phyloP scores from a whole-genome alignment of 2,888 invertebrate species.

The Cephus pulcher region DNA sequence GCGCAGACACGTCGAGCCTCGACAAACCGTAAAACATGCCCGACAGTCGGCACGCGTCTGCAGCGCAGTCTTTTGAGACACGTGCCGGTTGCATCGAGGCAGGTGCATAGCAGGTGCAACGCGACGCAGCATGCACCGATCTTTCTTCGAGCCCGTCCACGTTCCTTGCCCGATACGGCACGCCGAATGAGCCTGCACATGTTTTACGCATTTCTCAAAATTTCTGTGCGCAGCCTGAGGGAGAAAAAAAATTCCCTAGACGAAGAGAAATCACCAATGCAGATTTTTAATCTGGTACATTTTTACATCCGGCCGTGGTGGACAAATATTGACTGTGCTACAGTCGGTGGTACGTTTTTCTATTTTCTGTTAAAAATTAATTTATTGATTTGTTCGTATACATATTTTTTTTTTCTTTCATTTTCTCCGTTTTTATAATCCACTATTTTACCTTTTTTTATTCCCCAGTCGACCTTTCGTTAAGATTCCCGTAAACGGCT shows the following conservation, averaged over 20 bases:
- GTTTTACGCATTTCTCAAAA: background rate
- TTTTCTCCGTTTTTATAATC: background rate
- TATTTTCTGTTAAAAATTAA: background rate
- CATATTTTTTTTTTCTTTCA: too few relatives aligned
- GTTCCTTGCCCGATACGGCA: background rate
- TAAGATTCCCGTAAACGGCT: background rate
- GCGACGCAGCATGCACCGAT: background rate
- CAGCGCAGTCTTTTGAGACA: background rate
- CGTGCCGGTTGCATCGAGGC: constrained; percentile 3
- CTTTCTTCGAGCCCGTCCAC: background rate
- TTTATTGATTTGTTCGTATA: too few relatives aligned
- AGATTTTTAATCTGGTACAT: background rate
- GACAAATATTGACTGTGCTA: background rate
- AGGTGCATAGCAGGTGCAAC: constrained; percentile 5
- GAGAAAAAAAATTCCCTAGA: background rate
- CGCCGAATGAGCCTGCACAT: constrained; percentile 1
- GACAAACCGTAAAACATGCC: background rate
- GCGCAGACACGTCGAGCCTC: background rate
- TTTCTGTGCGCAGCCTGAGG: background rate
- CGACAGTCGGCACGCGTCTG: constrained; percentile 7
- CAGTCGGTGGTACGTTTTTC: background rate
- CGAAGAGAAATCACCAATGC: background rate
- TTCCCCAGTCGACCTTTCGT: background rate
- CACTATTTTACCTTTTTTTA: background rate
- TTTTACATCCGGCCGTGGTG: background rate